phyloP scores from a whole-genome alignment of 2,888 invertebrate species.

The Archips xylosteana region DNA sequence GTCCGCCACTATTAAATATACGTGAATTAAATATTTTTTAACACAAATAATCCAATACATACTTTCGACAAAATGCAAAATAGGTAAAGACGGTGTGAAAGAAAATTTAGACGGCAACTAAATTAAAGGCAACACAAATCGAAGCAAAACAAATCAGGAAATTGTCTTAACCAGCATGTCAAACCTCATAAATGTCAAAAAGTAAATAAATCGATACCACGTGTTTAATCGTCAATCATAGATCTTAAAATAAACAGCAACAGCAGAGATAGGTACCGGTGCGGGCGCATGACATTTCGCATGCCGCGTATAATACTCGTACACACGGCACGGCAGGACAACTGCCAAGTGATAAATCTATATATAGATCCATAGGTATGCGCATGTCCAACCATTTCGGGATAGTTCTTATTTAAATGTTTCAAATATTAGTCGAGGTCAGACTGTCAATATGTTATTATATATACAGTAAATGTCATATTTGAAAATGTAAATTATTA shows the following conservation, averaged over 20 bases:
- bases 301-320: constrained; percentile 51
- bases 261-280: constrained; percentile 46
- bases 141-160: neutral
- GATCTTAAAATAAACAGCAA: constrained; percentile 59
- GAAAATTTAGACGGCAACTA: no score
- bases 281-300: constrained; percentile 66
- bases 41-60: no score
- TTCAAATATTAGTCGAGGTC: constrained; percentile 56
- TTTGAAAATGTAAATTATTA: neutral
- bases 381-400: constrained; percentile 78
- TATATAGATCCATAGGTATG: constrained; percentile 72
- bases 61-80: no score
- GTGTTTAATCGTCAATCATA: constrained; percentile 49
- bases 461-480: no score
- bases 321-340: constrained; percentile 60
- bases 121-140: no score
- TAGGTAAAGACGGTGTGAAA: no score
- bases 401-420: constrained; percentile 67
- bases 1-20: no score
- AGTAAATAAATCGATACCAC: constrained; percentile 50
- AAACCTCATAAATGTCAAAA: neutral
- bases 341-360: constrained; percentile 82
- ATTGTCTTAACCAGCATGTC: neutral
- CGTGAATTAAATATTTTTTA: no score
- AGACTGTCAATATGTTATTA: neutral